Conservation (phyloP, 2,888 invertebrate genomes). For the Unio pictorum region DNA sequence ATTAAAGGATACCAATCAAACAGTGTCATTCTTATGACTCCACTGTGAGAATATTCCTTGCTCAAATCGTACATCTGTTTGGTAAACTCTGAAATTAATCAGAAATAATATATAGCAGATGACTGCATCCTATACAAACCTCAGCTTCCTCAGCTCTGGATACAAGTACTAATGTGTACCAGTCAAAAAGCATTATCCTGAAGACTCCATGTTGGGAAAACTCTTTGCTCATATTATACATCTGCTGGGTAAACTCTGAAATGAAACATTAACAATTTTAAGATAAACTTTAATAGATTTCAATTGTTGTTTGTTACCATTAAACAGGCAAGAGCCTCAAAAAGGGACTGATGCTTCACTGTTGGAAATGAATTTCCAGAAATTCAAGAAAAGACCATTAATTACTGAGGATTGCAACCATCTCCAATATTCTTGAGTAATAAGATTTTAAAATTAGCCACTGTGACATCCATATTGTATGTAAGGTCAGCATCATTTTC, state of each 20-base stretch:
- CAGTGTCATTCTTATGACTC: conserved; percentile 6
- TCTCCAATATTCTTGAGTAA: no score
- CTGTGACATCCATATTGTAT: no score
- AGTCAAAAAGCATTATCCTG: conserved; percentile 11
- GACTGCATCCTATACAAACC: conserved; percentile 5
- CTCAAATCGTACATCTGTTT: conserved; percentile 29
- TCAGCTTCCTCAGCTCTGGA: conserved; percentile 16
- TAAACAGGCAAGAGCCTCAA: no score
- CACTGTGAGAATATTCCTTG: conserved; percentile 41
- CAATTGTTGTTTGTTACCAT: no score
- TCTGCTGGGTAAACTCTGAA: conserved; percentile 19
- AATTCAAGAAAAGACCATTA: no score
- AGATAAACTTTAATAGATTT: neutral
- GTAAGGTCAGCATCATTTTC: no score
- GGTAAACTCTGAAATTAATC: conserved; percentile 40
- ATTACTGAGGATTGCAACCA: no score
- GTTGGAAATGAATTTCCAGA: no score
- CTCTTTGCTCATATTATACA: conserved; percentile 5
- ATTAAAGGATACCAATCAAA: conserved; percentile 37
- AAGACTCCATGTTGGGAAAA: conserved; percentile 9
- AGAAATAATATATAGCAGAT: no score
- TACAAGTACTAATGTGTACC: conserved; percentile 1
- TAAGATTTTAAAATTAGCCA: no score
- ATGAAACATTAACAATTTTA: neutral
- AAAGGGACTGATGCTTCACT: no score